phyloP scores from a whole-genome alignment of 1,140 invertebrate species.

The Drosophila prosaltans region DNA sequence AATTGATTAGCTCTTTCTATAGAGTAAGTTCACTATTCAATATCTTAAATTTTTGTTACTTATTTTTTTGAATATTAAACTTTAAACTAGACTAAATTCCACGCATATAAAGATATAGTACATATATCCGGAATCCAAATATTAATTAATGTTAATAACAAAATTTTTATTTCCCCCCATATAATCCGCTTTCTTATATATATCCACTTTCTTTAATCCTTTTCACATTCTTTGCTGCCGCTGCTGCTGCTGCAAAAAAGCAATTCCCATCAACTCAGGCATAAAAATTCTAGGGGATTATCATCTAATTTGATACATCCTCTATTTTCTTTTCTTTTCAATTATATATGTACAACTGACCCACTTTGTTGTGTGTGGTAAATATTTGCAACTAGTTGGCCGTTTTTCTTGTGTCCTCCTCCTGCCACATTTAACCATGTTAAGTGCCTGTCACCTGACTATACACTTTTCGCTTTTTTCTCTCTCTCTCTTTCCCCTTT shows the following conservation, averaged over 20 bases:
- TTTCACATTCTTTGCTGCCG: too few species aligned
- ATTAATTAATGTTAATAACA: too few species aligned
- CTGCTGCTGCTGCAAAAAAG: too few species aligned
- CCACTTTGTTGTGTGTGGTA: constrained; percentile 6
- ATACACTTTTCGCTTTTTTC: constrained; percentile 31
- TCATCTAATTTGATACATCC: constrained; percentile 11
- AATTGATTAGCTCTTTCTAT: constrained; percentile 15
- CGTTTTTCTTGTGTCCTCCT: constrained; percentile 13
- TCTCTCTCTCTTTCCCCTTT: neutral
- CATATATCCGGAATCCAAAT: too few species aligned
- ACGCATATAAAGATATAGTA: too few species aligned
- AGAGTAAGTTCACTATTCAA: too few species aligned
- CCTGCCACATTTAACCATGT: constrained; percentile 30
- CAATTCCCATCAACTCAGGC: constrained; percentile 3
- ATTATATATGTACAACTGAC: constrained; percentile 14
- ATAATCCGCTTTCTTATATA: too few species aligned
- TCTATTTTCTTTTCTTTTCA: neutral
- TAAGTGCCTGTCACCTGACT: constrained; percentile 22
- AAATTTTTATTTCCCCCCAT: too few species aligned
- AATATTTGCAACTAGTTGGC: constrained; percentile 15
- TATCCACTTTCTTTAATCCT: too few species aligned
- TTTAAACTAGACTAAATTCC: too few species aligned
- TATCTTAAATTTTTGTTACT: too few species aligned
- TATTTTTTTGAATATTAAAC: too few species aligned
- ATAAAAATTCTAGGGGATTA: constrained; percentile 4